phyloP scores from a whole-genome alignment of 2,797 vertebrate genomes.

The Lepidocolaptes lacrymiger region DNA sequence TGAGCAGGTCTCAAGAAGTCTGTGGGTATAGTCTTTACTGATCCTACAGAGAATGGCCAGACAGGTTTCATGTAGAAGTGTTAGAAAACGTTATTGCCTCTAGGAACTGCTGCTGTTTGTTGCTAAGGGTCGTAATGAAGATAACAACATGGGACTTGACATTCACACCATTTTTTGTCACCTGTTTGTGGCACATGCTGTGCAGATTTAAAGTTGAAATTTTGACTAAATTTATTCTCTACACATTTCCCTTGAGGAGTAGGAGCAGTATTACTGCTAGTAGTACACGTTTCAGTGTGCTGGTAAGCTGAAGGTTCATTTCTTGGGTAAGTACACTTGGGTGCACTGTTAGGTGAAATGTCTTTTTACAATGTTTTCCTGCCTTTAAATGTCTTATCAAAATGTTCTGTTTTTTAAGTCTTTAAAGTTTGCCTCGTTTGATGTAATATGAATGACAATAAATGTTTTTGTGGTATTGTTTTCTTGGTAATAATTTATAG shows the following conservation, averaged over 20 bases:
- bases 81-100: not conserved
- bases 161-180: constrained; percentile 66
- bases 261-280: constrained; percentile 79
- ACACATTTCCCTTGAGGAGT: constrained; percentile 82
- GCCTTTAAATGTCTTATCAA: constrained; percentile 33
- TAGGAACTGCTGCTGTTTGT: constrained; percentile 47
- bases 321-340: constrained; percentile 80
- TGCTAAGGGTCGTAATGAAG: constrained; percentile 39
- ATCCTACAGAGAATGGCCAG: constrained; percentile 14
- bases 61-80: constrained; percentile 1
- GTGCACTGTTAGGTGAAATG: constrained; percentile 75
- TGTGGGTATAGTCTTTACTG: not conserved
- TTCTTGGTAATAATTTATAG: constrained; percentile 55
- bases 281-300: constrained; percentile 81
- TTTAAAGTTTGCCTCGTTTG: constrained; percentile 62
- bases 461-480: constrained; percentile 63
- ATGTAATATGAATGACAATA: constrained; percentile 58
- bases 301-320: constrained; percentile 81
- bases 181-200: constrained; percentile 73
- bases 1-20: constrained; percentile 6
- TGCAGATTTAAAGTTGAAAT: constrained; percentile 75
- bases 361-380: constrained; percentile 51
- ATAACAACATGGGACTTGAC: constrained; percentile 53
- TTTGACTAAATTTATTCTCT: constrained; percentile 81
- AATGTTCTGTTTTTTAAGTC: constrained; percentile 42